A percentile compares a stretch with the other conserved stretches of the same genome.
Conservation (phyloP, 2,888 invertebrate genomes). For the Epiblema foenella region DNA sequence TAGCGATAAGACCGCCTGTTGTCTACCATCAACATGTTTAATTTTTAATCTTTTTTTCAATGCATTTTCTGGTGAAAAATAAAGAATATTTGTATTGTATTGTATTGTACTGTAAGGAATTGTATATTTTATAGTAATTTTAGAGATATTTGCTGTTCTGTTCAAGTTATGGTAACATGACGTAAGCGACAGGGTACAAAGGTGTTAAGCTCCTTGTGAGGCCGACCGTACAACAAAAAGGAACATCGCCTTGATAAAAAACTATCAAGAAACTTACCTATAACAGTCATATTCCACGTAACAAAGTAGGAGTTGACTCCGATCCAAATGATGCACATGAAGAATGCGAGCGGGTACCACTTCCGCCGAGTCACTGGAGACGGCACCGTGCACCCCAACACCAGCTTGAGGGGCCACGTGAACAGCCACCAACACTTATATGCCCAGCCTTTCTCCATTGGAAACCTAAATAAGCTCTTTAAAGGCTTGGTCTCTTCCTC, state of each 20-base stretch:
- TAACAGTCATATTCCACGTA: slow-evolving; percentile 96
- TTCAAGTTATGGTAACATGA: too few relatives aligned
- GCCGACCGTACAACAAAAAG: too few relatives aligned
- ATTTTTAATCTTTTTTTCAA: too few relatives aligned
- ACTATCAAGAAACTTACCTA: slow-evolving; percentile 85
- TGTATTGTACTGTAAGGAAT: too few relatives aligned
- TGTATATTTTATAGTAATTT: too few relatives aligned
- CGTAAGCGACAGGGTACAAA: too few relatives aligned
- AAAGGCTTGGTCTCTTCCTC: slow-evolving; percentile 52
- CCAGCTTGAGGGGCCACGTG: slow-evolving; percentile 88
- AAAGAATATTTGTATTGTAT: too few relatives aligned
- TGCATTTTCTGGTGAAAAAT: too few relatives aligned
- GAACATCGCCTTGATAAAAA: neutral
- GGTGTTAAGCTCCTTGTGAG: too few relatives aligned
- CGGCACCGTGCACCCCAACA: slow-evolving; percentile 89
- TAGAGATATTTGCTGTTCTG: too few relatives aligned
- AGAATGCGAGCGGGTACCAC: slow-evolving; percentile 90
- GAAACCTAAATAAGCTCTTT: slow-evolving; percentile 76
- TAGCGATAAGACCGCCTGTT: too few relatives aligned
- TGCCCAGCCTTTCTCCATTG: slow-evolving; percentile 61
- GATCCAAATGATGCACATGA: slow-evolving; percentile 95
- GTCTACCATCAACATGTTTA: too few relatives aligned
- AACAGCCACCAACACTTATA: slow-evolving; percentile 87
- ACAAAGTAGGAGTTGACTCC: slow-evolving; percentile 93
- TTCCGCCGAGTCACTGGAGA: slow-evolving; percentile 86